Base-by-base conservation (phyloP, 2,797 vertebrate species). In the Halcyon chelicuti region DNA sequence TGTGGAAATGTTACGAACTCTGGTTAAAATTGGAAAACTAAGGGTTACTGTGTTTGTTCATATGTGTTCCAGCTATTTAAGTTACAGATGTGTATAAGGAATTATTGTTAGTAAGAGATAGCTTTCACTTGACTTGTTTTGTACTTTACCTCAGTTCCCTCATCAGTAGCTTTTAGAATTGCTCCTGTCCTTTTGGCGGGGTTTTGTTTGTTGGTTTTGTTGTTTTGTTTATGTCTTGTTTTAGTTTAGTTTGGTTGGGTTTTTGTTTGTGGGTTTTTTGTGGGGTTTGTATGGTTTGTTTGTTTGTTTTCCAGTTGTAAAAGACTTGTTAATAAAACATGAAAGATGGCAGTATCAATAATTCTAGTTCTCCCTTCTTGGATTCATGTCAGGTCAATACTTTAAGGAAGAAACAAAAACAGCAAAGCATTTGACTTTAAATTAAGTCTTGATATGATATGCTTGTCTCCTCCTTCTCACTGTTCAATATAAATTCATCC, bases 281-380 rank as follows among this genome's bases (percentile, higher is more conserved):
- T 40, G 40, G 40, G 40, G 49, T 51, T 51, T 51, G 25, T 14
- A 26, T 49, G 25, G 25, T 14, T 51, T 29, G 33, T 20, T 33
- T 58, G 40, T n/a, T 54, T 95, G 37, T 84, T 94, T 94, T 86
- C 70, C 58, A 57, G 7, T 44, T 80, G 42, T 68, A 90, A 90
- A 77, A 84, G 19, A 25, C 39, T 80, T 75, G 22, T 91, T 88
- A 92, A 95, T 92, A 91, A 95, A 94, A 89, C 37, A 88, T 93
- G 62, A 92, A 95, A 91, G 49, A 72, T 3, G 4, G 21, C n/a
- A 70, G 8, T 65, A 33, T 55, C 61, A 66, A 89, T 79, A 93
- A 60, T 93, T 88, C 58, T 61, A 60, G 37, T 58, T 86, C 55
- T 75, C 15, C 42, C 12, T 87, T 39, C 74, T 66, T 88, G 67